These are phyloP conservation scores for Brevimyrus niger DNA, from an alignment of 2,113 vertebrate species.

Conservation along the genomic window DNA sequence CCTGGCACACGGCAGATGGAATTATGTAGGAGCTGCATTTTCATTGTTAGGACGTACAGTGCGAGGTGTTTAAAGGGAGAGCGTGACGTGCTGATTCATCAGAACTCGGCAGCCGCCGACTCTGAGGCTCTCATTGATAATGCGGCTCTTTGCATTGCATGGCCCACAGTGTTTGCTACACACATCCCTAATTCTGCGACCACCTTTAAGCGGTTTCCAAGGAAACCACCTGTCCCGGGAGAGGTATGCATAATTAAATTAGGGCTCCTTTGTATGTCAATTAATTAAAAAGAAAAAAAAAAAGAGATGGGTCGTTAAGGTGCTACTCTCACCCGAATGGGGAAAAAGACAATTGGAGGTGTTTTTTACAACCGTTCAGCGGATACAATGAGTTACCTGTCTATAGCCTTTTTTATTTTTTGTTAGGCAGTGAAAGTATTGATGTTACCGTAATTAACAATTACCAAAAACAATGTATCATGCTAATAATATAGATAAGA, in stretches of 20 bases:
- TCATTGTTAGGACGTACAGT: constrained; percentile 4
- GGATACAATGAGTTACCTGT: constrained; percentile 28
- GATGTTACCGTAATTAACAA: constrained; percentile 5
- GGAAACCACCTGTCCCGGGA: constrained; percentile 62
- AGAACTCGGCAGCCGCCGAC: background rate
- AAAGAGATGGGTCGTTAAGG: constrained; percentile 48
- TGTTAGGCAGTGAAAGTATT: constrained; percentile 25
- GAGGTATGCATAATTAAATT: constrained; percentile 73
- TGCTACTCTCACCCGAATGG: constrained; percentile 27
- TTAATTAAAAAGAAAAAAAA: constrained; percentile 64
- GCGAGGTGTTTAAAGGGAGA: background rate
- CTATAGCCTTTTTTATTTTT: constrained; percentile 15
- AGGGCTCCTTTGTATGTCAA: constrained; percentile 70
- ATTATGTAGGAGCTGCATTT: constrained; percentile 8
- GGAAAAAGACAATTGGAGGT: constrained; percentile 27
- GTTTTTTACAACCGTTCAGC: constrained; percentile 28
- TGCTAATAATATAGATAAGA: background rate
- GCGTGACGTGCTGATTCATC: constrained; percentile 24
- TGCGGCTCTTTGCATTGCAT: constrained; percentile 10
- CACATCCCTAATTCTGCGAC: constrained; percentile 37
- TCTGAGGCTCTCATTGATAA: background rate
- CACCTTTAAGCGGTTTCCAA: constrained; percentile 67
- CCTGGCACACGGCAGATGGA: background rate
- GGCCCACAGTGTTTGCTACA: constrained; percentile 4
- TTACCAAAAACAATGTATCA: background rate